Base-by-base conservation (phyloP, 2,888 invertebrate genomes). In the Xestia ashworthii region DNA sequence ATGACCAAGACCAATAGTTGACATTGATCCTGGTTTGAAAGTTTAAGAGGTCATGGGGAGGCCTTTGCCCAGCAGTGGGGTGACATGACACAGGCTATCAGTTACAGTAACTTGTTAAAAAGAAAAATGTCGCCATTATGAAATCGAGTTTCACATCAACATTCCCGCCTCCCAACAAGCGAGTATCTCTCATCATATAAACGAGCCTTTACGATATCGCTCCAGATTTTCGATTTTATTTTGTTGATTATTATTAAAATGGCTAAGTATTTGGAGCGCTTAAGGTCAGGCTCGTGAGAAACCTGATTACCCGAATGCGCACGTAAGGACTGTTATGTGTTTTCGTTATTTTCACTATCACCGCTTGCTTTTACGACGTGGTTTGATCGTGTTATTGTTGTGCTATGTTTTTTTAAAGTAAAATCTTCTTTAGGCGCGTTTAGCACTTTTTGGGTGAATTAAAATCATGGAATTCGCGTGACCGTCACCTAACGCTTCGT, bases 231-330 rank as follows among this genome's bases (percentile, higher is more conserved):
- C 41, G 14, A 3, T 64, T 78, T 55, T 64, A 62, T 62, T 48
- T 48, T 38, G 65, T 60, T 60, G 22, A 64, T 78, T 48, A 38
- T 79, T 38, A n/a, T 60, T 62, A 67, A 32, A 32, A 73, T 53
- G 25, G 14, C 14, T 22, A 38, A 44, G 14, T 48, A 72, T 79
- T 72, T 67, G 60, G 44, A 62, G 53, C 38, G 38, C 3, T 22
- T 60, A 79, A 72, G 80, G 80, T 79, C 80, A 80, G 38, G 0
- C 48, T 25, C 9, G 25, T 53, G 14, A 60, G 58, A 38, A 80
- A 79, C 78, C 58, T 53, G 74, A 19, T 62, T 60, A 46, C 46
- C 5, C 5, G 53, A 46, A 2, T 38, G 12, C 25, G 16, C n/a
- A 46, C 19, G 8, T 67, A 25, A 38, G 38, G 16, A 25, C 19